phyloP scores from a whole-genome alignment of 1,140 invertebrate species.

The Holcopasites calliopsidis region DNA sequence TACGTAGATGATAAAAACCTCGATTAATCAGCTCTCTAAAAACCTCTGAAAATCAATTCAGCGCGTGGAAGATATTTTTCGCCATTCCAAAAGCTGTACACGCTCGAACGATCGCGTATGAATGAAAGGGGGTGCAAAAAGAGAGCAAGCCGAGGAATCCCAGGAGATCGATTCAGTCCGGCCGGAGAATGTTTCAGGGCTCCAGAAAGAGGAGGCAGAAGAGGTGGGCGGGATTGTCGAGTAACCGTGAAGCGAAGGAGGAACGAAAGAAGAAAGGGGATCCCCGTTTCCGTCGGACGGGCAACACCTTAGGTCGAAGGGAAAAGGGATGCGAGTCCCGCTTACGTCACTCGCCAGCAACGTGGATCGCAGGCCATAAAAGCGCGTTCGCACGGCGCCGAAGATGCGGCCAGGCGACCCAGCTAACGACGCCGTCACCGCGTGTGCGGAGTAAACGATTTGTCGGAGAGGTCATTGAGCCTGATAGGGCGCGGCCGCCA shows the following conservation, averaged over 20 bases:
- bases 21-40: too few species aligned
- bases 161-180: too few species aligned
- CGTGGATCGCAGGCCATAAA: slow-evolving; percentile 54
- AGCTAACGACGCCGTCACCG: slow-evolving; percentile 39
- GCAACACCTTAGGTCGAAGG: slow-evolving; percentile 11
- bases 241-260: not conserved
- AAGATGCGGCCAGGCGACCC: slow-evolving; percentile 38
- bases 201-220: not conserved
- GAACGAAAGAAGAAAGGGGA: not conserved
- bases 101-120: too few species aligned
- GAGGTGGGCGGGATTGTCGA: not conserved
- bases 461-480: slow-evolving; percentile 75
- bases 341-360: slow-evolving; percentile 49
- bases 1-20: too few species aligned
- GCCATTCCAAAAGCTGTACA: too few species aligned
- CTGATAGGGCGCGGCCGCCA: slow-evolving; percentile 73
- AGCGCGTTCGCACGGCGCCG: slow-evolving; percentile 58
- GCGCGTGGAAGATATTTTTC: too few species aligned
- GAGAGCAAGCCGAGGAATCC: too few species aligned
- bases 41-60: too few species aligned
- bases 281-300: not conserved
- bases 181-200: not conserved
- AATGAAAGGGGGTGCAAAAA: too few species aligned
- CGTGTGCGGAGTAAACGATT: slow-evolving; percentile 69
- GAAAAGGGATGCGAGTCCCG: slow-evolving; percentile 20